These are phyloP conservation scores for Ceratosolen fusciceps DNA, from an alignment of 1,140 invertebrate genomes.

Conservation along the genomic window DNA sequence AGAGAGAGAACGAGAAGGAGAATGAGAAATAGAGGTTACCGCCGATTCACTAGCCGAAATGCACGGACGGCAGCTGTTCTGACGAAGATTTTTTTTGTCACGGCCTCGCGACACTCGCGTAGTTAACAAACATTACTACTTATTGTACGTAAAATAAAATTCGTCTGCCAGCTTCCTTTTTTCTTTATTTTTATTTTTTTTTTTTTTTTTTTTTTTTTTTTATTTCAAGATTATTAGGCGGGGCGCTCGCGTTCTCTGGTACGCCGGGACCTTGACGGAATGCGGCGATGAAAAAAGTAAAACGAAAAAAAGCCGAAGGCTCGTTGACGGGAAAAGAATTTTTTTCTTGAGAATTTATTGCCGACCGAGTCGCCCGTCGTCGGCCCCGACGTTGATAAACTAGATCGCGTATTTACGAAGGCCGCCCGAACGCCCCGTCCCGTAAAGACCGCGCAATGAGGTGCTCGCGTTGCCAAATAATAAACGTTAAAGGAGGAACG, in stretches of 20 bases:
- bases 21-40: slow-evolving; percentile 24
- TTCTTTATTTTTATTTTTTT: not conserved
- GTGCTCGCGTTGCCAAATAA: no score
- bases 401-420: not conserved
- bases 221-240: not conserved
- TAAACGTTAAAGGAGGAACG: no score
- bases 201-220: not conserved
- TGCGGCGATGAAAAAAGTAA: not conserved
- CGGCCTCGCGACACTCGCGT: no score
- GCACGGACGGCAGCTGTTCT: not conserved
- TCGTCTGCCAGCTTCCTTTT: not conserved
- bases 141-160: not conserved
- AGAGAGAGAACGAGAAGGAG: not conserved
- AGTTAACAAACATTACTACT: not conserved
- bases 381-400: not conserved
- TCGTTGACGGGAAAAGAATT: not conserved
- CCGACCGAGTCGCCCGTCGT: not conserved
- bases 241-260: not conserved
- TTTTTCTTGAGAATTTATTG: not conserved
- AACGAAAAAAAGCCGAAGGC: not conserved
- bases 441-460: no score
- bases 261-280: slow-evolving; percentile 16
- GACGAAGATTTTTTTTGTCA: not conserved
- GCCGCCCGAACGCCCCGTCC: no score
- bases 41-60: slow-evolving; percentile 17